Percentiles rank a stretch among this genome's conserved stretches.
Conservation (phyloP, 1,140 invertebrate species). For the Platyscapa corneri region DNA sequence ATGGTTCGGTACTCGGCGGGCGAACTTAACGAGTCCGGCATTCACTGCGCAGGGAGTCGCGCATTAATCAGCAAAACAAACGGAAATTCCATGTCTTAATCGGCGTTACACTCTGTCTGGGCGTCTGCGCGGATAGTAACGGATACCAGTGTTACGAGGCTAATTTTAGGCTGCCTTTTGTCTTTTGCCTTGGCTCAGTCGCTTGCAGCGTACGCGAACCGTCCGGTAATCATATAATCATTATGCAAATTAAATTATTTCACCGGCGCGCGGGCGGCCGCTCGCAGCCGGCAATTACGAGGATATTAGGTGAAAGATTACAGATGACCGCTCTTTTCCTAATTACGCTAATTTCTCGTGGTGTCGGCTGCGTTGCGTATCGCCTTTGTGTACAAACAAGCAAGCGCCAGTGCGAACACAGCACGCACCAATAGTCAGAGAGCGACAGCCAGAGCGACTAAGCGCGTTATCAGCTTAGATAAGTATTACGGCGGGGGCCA, state of each 20-base stretch:
- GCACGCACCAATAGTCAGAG: not conserved
- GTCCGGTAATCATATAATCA: slow-evolving; percentile 48
- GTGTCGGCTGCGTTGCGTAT: not conserved
- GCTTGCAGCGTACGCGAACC: not conserved
- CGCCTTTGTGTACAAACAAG: not conserved
- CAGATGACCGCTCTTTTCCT: slow-evolving; percentile 44
- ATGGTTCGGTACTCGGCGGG: not conserved
- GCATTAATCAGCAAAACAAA: slow-evolving; percentile 21
- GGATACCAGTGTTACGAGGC: slow-evolving; percentile 11
- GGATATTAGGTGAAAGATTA: slow-evolving; percentile 49
- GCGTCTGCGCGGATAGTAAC: not conserved
- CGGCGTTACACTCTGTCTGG: slow-evolving; percentile 14
- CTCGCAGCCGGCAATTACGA: slow-evolving; percentile 34
- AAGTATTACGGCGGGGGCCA: not conserved
- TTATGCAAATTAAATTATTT: slow-evolving; percentile 59
- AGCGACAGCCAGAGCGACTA: not conserved
- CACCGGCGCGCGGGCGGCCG: not conserved
- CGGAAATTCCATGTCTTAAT: slow-evolving; percentile 30
- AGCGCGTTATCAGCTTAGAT: not conserved
- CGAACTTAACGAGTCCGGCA: slow-evolving; percentile 4
- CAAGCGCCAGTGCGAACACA: slow-evolving; percentile 2
- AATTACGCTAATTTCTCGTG: slow-evolving; percentile 40
- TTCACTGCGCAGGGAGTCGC: not conserved
- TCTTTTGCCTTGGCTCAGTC: not conserved
- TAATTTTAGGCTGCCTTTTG: slow-evolving; percentile 29